Conservation (phyloP, 1,140 invertebrate species). For the Antheraea pernyi region DNA sequence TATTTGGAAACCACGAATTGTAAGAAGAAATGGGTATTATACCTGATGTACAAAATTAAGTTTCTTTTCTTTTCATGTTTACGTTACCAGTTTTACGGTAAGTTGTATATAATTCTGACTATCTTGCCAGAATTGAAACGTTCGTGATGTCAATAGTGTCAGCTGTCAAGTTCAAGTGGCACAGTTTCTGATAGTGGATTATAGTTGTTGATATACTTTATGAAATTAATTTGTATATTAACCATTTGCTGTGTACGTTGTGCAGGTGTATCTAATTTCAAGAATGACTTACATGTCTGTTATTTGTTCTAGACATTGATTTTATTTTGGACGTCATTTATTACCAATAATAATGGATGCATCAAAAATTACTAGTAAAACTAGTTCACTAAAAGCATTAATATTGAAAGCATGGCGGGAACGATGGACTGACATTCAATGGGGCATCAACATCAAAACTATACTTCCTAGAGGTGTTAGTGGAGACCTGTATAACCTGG, state of each 20-base stretch:
- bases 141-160: no score
- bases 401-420: conserved; percentile 95
- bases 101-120: no score
- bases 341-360: conserved; percentile 78
- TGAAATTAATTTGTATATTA: background rate
- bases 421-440: conserved; percentile 96
- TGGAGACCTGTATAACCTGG: conserved; percentile 94
- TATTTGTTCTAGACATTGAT: background rate
- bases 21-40: no score
- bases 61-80: no score
- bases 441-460: conserved; percentile 97
- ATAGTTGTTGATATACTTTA: background rate
- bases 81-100: no score
- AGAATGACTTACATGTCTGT: background rate
- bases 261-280: background rate
- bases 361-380: conserved; percentile 90
- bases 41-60: no score
- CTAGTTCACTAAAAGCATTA: conserved; percentile 90
- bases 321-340: background rate
- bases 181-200: background rate
- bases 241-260: background rate
- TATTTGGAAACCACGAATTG: no score
- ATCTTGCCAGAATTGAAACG: no score
- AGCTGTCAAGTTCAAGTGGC: no score
- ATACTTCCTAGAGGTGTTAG: conserved; percentile 91